Base-by-base conservation (phyloP, 2,797 vertebrate genomes). In the Syndactyla subalaris region DNA sequence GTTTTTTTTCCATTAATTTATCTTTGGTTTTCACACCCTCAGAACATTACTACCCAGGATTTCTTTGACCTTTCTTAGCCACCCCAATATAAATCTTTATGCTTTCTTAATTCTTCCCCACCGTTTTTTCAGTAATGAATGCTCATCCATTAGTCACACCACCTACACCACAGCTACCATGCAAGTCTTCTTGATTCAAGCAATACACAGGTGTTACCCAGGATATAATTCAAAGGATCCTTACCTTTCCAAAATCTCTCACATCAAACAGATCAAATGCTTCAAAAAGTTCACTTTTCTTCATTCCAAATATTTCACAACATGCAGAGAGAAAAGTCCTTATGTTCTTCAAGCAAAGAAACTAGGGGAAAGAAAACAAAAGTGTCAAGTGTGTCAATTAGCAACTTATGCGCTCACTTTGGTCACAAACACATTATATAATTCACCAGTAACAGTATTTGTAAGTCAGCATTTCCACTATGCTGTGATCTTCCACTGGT, bases 331-430 rank as follows among this genome's bases (percentile, higher is more conserved):
- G 98, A 95, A 99, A 99, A 2, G 99, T 99, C 94, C 99, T 98
- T 98, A 99, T 99, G 66, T 99, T 99, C 98, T 99, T 99, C 98
- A 99, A 97, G 97, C 99, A 99, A 73, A 99, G 98, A 97, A 99
- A 99, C 99, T 99, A 97, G 14, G 59, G 48, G 41, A 41, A 70
- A 93, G 49, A 91, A 82, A 83, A 88, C 43, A 92, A 51, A 91
- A 96, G 43, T 24, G 22, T 41, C 20, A 48, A 43, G 18, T 7
- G 7, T 32, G 16, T 57, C 70, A 51, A 17, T 48, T 27, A 70
- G 12, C 41, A 90, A 74, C 8, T 12, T 6, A 9, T 3, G 1
- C 20, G 5, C 38, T 61, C 18, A 46, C 18, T 86, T 68, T 20
- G 30, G 26, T 74, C 59, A 70, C 46, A 86, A 73, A 65, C 14